Percentiles rank a stretch among this genome's conserved stretches.
These are phyloP conservation scores for Vicugna pacos DNA, from an alignment of 2,113 vertebrate species.

Conservation along the genomic window DNA sequence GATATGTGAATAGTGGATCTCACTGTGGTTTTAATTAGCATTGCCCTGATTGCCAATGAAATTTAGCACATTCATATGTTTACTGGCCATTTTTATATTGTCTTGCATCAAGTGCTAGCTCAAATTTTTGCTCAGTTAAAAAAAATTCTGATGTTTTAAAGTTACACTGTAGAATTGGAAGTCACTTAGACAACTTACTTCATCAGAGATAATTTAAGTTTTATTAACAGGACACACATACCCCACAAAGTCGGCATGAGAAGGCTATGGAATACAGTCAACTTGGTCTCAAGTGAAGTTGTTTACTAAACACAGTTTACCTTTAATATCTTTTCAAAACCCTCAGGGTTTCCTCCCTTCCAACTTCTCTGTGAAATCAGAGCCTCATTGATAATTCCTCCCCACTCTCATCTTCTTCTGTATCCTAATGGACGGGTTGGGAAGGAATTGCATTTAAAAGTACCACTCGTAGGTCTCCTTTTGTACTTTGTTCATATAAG, in stretches of 20 bases:
- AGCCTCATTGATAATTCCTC: neutral
- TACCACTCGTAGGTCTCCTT: neutral
- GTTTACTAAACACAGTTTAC: neutral
- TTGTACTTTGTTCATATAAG: neutral
- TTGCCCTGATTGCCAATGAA: neutral
- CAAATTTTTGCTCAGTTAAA: neutral
- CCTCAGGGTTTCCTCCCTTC: neutral
- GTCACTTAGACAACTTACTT: neutral
- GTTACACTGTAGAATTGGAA: neutral
- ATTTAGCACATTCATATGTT: neutral
- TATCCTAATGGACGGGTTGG: neutral
- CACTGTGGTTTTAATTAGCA: neutral
- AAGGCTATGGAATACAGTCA: neutral
- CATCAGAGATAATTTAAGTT: neutral
- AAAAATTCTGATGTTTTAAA: neutral
- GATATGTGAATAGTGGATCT: neutral
- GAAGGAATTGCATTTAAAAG: neutral
- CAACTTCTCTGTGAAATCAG: neutral
- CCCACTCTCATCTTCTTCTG: rapidly evolving
- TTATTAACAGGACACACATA: neutral
- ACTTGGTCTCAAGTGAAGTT: neutral
- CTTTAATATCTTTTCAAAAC: neutral
- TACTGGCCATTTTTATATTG: neutral
- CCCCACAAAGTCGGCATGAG: neutral
- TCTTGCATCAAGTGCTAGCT: neutral